A percentile compares a stretch with the other conserved stretches of the same genome.
Conservation (phyloP, 2,113 vertebrate genomes). For the Coturnix japonica region DNA sequence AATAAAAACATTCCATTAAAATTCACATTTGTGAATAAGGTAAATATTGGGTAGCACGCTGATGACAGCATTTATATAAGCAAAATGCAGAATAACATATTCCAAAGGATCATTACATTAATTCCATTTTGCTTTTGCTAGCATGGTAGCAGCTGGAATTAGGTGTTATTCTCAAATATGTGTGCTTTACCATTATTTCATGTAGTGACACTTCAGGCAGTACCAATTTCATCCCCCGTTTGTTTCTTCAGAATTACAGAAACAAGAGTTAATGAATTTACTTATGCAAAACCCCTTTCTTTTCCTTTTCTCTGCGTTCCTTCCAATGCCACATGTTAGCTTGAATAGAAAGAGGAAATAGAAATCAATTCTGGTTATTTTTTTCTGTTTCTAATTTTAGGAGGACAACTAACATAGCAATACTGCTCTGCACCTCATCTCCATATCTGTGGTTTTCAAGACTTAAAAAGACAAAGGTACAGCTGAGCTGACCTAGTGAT, state of each 20-base stretch:
- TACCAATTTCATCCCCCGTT: not conserved
- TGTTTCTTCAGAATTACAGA: not conserved
- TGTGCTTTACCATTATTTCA: not conserved
- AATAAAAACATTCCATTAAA: not conserved
- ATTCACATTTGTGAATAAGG: not conserved
- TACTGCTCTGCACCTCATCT: not conserved
- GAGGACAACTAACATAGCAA: not conserved
- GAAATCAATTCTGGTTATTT: fast-evolving
- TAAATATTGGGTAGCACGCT: not conserved
- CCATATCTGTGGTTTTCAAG: not conserved
- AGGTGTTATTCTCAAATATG: not conserved
- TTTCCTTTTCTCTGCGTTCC: not conserved
- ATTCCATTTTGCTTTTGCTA: not conserved
- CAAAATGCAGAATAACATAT: not conserved
- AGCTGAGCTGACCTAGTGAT: not conserved
- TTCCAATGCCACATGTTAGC: not conserved
- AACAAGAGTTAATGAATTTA: not conserved
- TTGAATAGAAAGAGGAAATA: not conserved
- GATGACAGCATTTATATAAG: not conserved
- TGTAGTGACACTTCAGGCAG: not conserved
- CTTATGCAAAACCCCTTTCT: not conserved
- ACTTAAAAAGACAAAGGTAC: not conserved
- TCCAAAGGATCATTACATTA: not conserved
- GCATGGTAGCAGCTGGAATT: not conserved
- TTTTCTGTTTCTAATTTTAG: not conserved